A percentile compares a stretch with the other conserved stretches of the same genome.
Conservation (phyloP, 2,113 vertebrate genomes). For the Tupaia chinensis region DNA sequence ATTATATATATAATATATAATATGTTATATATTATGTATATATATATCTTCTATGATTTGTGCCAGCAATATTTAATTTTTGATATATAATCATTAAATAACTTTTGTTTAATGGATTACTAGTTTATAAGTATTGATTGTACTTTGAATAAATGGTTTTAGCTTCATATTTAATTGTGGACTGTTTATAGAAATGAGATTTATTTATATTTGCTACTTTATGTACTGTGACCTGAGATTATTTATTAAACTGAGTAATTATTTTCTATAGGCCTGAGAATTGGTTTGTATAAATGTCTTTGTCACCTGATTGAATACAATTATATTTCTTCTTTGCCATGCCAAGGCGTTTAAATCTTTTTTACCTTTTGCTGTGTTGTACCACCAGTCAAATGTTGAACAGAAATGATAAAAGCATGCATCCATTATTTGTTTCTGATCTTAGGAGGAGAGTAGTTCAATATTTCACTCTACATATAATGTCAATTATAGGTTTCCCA, state of each 20-base stretch:
- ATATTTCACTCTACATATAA: background rate
- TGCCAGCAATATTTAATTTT: background rate
- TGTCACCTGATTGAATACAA: background rate
- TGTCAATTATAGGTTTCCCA: background rate
- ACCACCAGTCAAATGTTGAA: background rate
- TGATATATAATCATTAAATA: background rate
- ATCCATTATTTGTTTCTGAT: background rate
- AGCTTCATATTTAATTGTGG: background rate
- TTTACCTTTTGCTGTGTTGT: background rate
- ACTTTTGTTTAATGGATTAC: background rate
- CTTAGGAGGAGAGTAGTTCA: background rate
- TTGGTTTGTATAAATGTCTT: background rate
- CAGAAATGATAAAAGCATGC: background rate
- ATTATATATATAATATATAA: too few species aligned
- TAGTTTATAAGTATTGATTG: background rate
- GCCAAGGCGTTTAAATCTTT: background rate
- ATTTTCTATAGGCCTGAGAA: background rate
- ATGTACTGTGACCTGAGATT: background rate
- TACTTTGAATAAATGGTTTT: background rate
- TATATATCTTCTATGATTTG: background rate
- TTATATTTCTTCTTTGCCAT: background rate
- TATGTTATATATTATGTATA: too few species aligned
- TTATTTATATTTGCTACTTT: background rate
- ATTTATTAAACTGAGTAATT: background rate
- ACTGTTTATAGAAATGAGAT: background rate